Conservation (phyloP, 2,888 invertebrate species). For the Cephus rjabovi region DNA sequence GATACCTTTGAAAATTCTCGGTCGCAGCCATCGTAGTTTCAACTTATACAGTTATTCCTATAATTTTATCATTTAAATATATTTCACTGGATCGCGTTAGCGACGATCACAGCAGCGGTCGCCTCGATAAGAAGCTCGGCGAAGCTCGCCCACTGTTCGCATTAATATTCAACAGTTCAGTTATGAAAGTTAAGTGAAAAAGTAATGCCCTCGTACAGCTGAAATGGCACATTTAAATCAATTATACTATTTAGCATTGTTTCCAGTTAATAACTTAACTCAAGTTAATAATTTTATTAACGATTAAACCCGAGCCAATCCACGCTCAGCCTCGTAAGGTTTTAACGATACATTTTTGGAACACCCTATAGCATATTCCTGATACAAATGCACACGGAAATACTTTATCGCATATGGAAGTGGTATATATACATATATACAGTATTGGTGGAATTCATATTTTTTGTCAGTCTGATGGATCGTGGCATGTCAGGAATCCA, state of each 20-base stretch:
- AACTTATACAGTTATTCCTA: constrained; percentile 60
- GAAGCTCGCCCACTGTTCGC: constrained; percentile 48
- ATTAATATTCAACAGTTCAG: constrained; percentile 65
- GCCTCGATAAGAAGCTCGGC: constrained; percentile 47
- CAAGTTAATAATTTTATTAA: constrained; percentile 49
- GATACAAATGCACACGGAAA: neutral
- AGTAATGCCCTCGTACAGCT: constrained; percentile 50
- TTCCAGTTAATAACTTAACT: constrained; percentile 52
- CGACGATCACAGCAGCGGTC: constrained; percentile 25
- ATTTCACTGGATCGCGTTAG: constrained; percentile 46
- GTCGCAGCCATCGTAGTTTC: constrained; percentile 44
- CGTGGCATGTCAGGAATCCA: neutral
- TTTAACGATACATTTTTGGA: neutral
- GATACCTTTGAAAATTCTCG: neutral
- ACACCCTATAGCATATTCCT: neutral
- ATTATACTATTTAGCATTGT: constrained; percentile 60
- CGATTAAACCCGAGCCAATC: neutral
- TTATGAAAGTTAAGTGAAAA: constrained; percentile 66
- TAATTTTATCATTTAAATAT: constrained; percentile 59
- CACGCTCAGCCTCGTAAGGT: neutral
- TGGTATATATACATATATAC: no score
- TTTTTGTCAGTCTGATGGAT: neutral
- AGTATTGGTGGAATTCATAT: neutral
- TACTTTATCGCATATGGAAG: neutral
- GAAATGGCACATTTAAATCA: constrained; percentile 55